Evolutionary conservation across 2,888 invertebrate genomes (phyloP).

Genomic region (Zaprionus bogoriensis): DNA sequence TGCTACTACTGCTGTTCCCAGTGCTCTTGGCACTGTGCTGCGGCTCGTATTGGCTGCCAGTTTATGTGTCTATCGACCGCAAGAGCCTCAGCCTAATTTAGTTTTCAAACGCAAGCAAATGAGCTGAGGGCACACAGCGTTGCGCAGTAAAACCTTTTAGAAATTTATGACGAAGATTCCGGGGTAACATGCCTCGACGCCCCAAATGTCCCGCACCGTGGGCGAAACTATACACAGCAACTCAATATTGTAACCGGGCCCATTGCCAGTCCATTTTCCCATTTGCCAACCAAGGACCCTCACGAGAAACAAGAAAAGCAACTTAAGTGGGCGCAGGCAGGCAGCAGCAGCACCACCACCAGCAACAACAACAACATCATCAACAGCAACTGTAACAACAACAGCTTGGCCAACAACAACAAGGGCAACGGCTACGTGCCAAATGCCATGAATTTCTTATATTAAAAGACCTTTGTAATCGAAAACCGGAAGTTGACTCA

Average conservation of each 20-base stretch:
- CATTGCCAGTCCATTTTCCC: slow-evolving; percentile 26
- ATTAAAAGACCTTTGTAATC: slow-evolving; percentile 66
- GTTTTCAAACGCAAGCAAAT: slow-evolving; percentile 57
- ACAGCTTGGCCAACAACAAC: background rate
- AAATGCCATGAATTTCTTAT: slow-evolving; percentile 73
- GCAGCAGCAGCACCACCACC: slow-evolving; percentile 7
- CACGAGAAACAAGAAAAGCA: slow-evolving; percentile 59
- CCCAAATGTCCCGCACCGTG: too few relatives aligned
- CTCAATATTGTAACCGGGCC: slow-evolving; percentile 30
- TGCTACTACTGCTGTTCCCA: background rate
- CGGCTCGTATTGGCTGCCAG: slow-evolving; percentile 27
- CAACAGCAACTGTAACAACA: slow-evolving; percentile 8
- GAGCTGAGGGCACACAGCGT: slow-evolving; percentile 39
- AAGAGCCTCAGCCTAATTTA: slow-evolving; percentile 54
- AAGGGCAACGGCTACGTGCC: slow-evolving; percentile 54
- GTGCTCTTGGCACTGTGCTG: slow-evolving; percentile 10
- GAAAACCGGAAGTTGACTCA: slow-evolving; percentile 69
- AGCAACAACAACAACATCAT: slow-evolving; percentile 4
- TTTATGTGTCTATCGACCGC: slow-evolving; percentile 55
- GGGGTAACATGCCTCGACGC: slow-evolving; percentile 9
- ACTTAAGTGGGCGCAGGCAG: slow-evolving; percentile 56
- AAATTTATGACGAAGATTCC: slow-evolving; percentile 56
- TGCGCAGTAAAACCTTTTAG: slow-evolving; percentile 64
- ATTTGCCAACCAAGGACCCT: slow-evolving; percentile 31
- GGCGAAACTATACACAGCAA: slow-evolving; percentile 18